Percentiles rank a stretch among this genome's conserved stretches.
phyloP scores from a whole-genome alignment of 2,797 vertebrate genomes.

The Pteropus rufus region DNA sequence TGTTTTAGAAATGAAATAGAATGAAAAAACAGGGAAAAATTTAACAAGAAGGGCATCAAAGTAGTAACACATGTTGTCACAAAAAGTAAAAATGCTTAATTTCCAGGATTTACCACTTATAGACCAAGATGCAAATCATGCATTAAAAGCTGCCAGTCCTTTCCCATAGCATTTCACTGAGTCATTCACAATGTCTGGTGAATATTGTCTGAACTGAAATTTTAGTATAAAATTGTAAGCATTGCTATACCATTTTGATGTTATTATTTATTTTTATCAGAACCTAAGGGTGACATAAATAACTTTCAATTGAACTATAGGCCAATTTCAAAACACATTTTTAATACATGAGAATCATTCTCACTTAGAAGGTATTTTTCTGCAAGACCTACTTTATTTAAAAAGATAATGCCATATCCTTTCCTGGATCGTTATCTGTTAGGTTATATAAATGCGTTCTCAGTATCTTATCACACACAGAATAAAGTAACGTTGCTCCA shows the following conservation, averaged over 20 bases:
- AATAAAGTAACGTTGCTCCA: slow-evolving; percentile 34
- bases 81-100: background rate
- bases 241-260: background rate
- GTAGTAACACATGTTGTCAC: background rate
- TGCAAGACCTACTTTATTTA: background rate
- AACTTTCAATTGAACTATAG: background rate
- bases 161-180: background rate
- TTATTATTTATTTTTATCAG: background rate
- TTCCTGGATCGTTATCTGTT: slow-evolving; percentile 17
- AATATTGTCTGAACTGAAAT: background rate
- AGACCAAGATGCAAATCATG: background rate
- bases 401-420: background rate
- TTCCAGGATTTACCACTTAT: background rate
- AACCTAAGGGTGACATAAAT: background rate
- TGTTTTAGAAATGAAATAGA: background rate
- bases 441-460: background rate
- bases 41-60: background rate
- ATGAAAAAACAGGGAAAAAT: background rate
- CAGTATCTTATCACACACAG: slow-evolving; percentile 41
- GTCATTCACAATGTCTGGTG: background rate
- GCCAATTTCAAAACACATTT: background rate
- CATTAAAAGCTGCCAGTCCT: background rate
- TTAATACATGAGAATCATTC: background rate
- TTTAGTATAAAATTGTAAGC: background rate
- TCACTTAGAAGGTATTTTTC: background rate